Conservation (phyloP, 2,888 invertebrate genomes). For the Prosapia bicincta region DNA sequence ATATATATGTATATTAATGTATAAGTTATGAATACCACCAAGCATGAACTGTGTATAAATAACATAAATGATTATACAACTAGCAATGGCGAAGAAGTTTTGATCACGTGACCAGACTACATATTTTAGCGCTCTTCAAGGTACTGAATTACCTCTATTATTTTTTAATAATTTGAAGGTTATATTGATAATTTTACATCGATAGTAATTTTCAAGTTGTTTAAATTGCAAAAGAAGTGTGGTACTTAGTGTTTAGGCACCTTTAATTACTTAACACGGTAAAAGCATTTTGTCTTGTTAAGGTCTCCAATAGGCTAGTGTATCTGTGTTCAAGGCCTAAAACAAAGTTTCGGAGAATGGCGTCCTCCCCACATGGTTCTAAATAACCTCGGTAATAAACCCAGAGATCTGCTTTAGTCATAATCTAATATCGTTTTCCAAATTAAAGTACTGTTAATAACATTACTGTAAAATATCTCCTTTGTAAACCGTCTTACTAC, state of each 20-base stretch:
- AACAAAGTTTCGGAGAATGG: conserved; percentile 65
- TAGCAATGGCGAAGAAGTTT: conserved; percentile 2
- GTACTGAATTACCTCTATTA: neutral
- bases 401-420: neutral
- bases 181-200: neutral
- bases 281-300: neutral
- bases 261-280: neutral
- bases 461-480: neutral
- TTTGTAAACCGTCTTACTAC: neutral
- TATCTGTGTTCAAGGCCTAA: conserved; percentile 51
- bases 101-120: conserved; percentile 2
- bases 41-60: neutral
- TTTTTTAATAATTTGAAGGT: neutral
- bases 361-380: conserved; percentile 65
- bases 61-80: neutral
- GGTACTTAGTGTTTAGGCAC: neutral
- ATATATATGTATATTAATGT: no score
- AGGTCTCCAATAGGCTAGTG: conserved; percentile 50
- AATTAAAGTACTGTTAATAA: neutral
- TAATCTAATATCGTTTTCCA: neutral
- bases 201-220: neutral
- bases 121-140: conserved; percentile 2
- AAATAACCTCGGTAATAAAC: conserved; percentile 35
- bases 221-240: neutral
- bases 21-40: neutral